Evolutionary conservation across 2,888 invertebrate genomes (phyloP), one percentile per base, ranked within the genome.

Genomic region (Catocala nupta): DNA sequence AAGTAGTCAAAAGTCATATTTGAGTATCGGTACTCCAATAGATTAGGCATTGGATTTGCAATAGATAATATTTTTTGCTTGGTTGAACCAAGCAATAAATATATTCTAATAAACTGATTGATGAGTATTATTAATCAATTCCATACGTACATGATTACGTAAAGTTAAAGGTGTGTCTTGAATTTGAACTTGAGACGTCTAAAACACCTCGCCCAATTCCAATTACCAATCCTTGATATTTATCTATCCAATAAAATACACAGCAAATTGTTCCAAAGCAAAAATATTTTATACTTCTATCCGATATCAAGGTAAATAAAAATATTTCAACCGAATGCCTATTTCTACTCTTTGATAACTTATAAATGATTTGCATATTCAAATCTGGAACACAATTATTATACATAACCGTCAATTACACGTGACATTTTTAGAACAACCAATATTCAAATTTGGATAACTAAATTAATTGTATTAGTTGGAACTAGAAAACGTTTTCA

Each of bases 401-500:
- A 74, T 12, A 13, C 33, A 51, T n/a, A 54, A 44, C 12, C 8
- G 33, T 44, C 44, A 54, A 53, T n/a, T 25, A n/a, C 5, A 11
- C 45, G 10, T 52, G 49, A 47, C 57, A 47, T 47, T 72, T 72
- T 63, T 61, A 59, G 44, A 61, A 16, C 10, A 50, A 59, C 55
- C 60, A 4, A 10, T 54, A 51, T 56, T 57, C 36, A 57, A 72
- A 73, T 53, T 64, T 48, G 47, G 8, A 3, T 47, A 45, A 55
- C 49, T 34, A 45, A 64, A 68, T 55, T 61, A 59, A 63, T 62
- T 52, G 48, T 10, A 64, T 45, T 70, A 56, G 45, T 34, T 7
- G 12, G 7, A 70, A 75, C 74, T 71, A 58, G 74, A 55, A 75
- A 75, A 75, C 5, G 55, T 50, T 75, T 75, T 77, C 64, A 71